Conservation (phyloP, 2,113 vertebrate genomes). For the Kryptolebias marmoratus region DNA sequence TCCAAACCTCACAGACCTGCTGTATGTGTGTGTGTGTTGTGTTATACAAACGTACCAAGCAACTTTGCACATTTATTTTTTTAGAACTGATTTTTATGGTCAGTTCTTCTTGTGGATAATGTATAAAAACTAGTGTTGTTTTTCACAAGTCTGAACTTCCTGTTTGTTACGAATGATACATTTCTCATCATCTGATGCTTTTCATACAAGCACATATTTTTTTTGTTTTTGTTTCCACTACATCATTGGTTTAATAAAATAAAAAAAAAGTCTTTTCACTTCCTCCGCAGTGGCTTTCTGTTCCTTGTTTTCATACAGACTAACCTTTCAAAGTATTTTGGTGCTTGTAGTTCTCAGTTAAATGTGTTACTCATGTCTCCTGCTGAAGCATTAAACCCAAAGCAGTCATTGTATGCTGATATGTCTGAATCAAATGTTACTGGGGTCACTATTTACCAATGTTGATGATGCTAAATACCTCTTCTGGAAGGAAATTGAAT, state of each 20-base stretch:
- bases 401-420: not conserved
- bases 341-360: not conserved
- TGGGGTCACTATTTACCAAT: too few species aligned
- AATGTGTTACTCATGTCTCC: not conserved
- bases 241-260: not conserved
- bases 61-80: not conserved
- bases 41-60: not conserved
- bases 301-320: conserved; percentile 39
- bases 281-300: conserved; percentile 51
- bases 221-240: not conserved
- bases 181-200: not conserved
- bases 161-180: not conserved
- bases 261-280: conserved; percentile 23
- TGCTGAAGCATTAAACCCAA: not conserved
- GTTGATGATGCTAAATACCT: not conserved
- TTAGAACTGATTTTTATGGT: not conserved
- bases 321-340: not conserved
- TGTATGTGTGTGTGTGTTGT: not conserved
- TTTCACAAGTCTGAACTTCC: not conserved
- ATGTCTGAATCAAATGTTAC: not conserved
- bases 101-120: not conserved
- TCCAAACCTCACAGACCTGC: not conserved
- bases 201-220: conserved; percentile 5
- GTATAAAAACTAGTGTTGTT: not conserved
- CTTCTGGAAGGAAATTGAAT: not conserved